phyloP scores from a whole-genome alignment of 2,797 vertebrate genomes.

The Pagetopsis macropterus region DNA sequence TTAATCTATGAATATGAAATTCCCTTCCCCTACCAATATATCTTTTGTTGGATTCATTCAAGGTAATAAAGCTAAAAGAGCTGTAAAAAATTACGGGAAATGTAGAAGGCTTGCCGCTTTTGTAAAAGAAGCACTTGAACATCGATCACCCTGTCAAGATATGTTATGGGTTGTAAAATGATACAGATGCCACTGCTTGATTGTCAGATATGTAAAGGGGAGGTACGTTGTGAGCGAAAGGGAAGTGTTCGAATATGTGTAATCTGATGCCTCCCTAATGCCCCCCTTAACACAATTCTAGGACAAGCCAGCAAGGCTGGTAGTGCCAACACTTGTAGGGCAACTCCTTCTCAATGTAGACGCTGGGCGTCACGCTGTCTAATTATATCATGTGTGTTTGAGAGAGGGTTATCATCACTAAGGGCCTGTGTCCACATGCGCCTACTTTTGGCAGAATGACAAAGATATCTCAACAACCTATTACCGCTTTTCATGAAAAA shows the following conservation, averaged over 20 bases:
- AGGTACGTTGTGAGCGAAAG: slow-evolving; percentile 49
- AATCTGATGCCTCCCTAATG: slow-evolving; percentile 54
- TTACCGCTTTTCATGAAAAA: too few relatives aligned
- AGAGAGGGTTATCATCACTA: slow-evolving; percentile 1
- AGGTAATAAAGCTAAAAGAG: slow-evolving; percentile 55
- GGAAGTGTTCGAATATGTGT: slow-evolving; percentile 61
- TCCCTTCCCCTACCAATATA: slow-evolving; percentile 7
- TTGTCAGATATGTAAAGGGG: slow-evolving; percentile 52
- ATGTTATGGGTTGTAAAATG: slow-evolving; percentile 49
- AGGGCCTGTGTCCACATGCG: background rate
- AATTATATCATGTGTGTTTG: slow-evolving; percentile 30
- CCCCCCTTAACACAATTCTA: slow-evolving; percentile 20
- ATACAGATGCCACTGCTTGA: slow-evolving; percentile 52
- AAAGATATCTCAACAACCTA: too few relatives aligned
- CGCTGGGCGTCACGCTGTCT: slow-evolving; percentile 14
- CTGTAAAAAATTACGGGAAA: slow-evolving; percentile 55
- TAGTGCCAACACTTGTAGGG: slow-evolving; percentile 61
- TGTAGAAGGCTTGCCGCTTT: slow-evolving; percentile 48
- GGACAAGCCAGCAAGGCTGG: slow-evolving; percentile 38
- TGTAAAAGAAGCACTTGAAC: slow-evolving; percentile 61
- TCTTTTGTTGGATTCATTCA: slow-evolving; percentile 49
- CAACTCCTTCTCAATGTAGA: slow-evolving; percentile 36
- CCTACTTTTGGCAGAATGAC: too few relatives aligned
- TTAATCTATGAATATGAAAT: slow-evolving; percentile 46
- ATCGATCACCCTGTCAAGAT: slow-evolving; percentile 55